phyloP scores from a whole-genome alignment of 2,113 vertebrate species.

The Hymenochirus boettgeri region DNA sequence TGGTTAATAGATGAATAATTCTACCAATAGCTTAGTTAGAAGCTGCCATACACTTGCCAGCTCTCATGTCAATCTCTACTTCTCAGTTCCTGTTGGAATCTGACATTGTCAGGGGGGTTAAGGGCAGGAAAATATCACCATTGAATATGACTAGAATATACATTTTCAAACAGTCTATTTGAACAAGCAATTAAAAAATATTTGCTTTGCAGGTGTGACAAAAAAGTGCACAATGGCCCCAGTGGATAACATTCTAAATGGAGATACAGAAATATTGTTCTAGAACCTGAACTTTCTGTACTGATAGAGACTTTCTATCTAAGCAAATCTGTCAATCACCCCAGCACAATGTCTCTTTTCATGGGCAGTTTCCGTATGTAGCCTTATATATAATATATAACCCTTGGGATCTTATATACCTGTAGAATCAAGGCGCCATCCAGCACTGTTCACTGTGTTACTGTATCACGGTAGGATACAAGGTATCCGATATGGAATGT shows the following conservation, averaged over 20 bases:
- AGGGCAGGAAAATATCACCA: constrained; percentile 23
- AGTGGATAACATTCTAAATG: constrained; percentile 63
- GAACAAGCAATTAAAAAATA: constrained; percentile 55
- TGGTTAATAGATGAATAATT: too few species aligned
- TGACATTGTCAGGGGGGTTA: not conserved
- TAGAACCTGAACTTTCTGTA: constrained; percentile 53
- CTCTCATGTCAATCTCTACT: not conserved
- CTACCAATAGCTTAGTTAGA: too few species aligned
- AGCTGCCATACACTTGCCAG: too few species aligned
- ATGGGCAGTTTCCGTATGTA: not conserved
- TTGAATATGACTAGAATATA: constrained; percentile 39
- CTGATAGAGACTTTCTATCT: constrained; percentile 51
- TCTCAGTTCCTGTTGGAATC: not conserved
- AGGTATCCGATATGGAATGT: too few species aligned
- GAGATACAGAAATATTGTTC: constrained; percentile 53
- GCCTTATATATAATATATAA: too few species aligned
- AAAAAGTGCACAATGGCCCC: constrained; percentile 44
- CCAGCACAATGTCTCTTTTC: constrained; percentile 50
- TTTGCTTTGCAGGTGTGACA: constrained; percentile 65
- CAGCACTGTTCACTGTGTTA: too few species aligned
- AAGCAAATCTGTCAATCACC: constrained; percentile 48
- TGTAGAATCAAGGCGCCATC: too few species aligned
- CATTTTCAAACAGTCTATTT: constrained; percentile 50
- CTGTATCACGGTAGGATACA: too few species aligned
- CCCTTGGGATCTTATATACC: too few species aligned